Evolutionary conservation across 2,797 vertebrate genomes (phyloP).

Genomic region (Craterocephalus amniculus): DNA sequence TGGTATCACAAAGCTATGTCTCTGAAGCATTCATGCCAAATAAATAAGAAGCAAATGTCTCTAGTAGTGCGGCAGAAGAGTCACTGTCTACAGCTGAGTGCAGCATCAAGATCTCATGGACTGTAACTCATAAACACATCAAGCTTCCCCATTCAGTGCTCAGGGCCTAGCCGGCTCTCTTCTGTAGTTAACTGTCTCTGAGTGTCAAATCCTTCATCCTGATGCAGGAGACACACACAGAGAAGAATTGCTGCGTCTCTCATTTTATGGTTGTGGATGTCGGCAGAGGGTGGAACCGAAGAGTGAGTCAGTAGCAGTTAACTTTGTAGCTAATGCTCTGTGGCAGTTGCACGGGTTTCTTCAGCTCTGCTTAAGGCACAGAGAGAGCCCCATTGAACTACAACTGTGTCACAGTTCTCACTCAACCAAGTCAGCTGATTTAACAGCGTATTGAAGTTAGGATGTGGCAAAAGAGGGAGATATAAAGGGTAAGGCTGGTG

Average conservation of each 20-base stretch:
- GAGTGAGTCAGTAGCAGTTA: slow-evolving; percentile 79
- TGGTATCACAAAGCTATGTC: not conserved
- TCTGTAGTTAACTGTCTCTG: slow-evolving; percentile 77
- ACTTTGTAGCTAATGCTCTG: slow-evolving; percentile 80
- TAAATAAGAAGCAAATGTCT: slow-evolving; percentile 24
- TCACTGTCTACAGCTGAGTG: slow-evolving; percentile 42
- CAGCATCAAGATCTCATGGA: slow-evolving; percentile 62
- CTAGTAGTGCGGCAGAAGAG: slow-evolving; percentile 23
- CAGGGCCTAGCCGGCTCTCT: slow-evolving; percentile 62
- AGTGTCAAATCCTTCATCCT: slow-evolving; percentile 80
- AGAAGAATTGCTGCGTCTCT: slow-evolving; percentile 77
- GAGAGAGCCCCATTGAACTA: slow-evolving; percentile 64
- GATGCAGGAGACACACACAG: slow-evolving; percentile 75
- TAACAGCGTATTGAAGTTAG: slow-evolving; percentile 46
- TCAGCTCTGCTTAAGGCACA: slow-evolving; percentile 71
- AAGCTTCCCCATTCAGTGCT: slow-evolving; percentile 68
- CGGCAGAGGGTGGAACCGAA: slow-evolving; percentile 65
- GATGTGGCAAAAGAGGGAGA: slow-evolving; percentile 33
- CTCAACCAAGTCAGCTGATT: slow-evolving; percentile 63
- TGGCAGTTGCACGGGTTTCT: slow-evolving; percentile 80
- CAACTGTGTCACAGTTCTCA: slow-evolving; percentile 60
- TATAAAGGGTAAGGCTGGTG: slow-evolving; percentile 23
- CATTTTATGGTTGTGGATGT: slow-evolving; percentile 74
- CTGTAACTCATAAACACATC: slow-evolving; percentile 78
- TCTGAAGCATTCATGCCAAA: slow-evolving; percentile 1